Evolutionary conservation across 2,797 vertebrate species (phyloP).

Genomic region (Lithobates sylvaticus): DNA sequence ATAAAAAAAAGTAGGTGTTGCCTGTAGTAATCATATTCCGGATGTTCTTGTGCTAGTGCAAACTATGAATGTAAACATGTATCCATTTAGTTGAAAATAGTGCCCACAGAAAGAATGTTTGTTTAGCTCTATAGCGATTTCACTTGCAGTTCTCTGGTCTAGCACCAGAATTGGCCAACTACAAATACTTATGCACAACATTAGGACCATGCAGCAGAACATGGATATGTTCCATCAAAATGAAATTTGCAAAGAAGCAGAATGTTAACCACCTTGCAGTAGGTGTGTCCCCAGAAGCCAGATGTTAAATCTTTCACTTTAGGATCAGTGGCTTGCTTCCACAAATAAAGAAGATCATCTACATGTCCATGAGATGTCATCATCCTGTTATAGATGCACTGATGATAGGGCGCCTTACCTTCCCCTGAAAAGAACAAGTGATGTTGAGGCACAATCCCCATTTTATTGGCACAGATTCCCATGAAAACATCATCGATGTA

Average conservation of each 20-base stretch:
- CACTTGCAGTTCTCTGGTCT: neutral
- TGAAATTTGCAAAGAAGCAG: slow-evolving; percentile 84
- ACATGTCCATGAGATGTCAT: slow-evolving; percentile 92
- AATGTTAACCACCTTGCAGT: slow-evolving; percentile 86
- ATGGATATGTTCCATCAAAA: slow-evolving; percentile 83
- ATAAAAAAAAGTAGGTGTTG: no score
- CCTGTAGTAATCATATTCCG: neutral
- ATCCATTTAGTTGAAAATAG: no score
- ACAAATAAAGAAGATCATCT: slow-evolving; percentile 82
- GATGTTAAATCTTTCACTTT: slow-evolving; percentile 72
- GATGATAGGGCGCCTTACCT: slow-evolving; percentile 88
- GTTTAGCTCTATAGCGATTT: neutral
- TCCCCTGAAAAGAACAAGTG: slow-evolving; percentile 91
- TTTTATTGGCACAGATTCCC: slow-evolving; percentile 92
- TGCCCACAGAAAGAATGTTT: no score
- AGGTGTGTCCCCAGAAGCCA: slow-evolving; percentile 80
- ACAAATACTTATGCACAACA: slow-evolving; percentile 60
- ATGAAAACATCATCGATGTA: slow-evolving; percentile 98
- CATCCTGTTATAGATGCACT: slow-evolving; percentile 92
- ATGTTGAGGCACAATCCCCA: slow-evolving; percentile 85
- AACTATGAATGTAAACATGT: no score
- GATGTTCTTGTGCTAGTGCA: neutral
- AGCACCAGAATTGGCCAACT: neutral
- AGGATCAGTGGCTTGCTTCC: slow-evolving; percentile 83
- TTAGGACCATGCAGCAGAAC: slow-evolving; percentile 87